phyloP scores from a whole-genome alignment of 2,113 vertebrate species.

The Probosciger aterrimus region DNA sequence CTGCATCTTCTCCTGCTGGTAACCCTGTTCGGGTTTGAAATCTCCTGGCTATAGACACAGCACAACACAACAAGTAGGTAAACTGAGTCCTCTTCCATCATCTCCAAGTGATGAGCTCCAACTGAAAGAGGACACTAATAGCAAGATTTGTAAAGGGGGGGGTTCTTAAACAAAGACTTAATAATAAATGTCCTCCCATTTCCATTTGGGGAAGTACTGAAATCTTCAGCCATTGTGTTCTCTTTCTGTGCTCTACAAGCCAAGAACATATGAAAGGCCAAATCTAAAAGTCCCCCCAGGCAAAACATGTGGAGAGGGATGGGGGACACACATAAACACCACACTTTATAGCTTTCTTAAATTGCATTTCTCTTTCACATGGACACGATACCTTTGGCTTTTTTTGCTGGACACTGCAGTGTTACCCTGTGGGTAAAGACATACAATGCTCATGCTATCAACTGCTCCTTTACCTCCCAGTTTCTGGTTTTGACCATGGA shows the following conservation, averaged over 20 bases:
- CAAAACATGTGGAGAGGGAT: not conserved
- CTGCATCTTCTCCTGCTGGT: not conserved
- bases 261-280: not conserved
- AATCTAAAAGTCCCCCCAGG: not conserved
- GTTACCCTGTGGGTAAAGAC: not conserved
- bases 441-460: not conserved
- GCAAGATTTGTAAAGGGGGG: not conserved
- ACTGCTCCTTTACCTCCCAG: constrained; percentile 15
- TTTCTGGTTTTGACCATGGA: not conserved
- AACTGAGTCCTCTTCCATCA: not conserved
- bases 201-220: not conserved
- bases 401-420: not conserved
- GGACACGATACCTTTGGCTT: not conserved
- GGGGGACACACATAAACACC: not conserved
- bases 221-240: not conserved
- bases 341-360: not conserved
- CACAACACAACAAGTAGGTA: not conserved
- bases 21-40: not conserved
- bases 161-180: not conserved
- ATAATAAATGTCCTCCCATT: not conserved
- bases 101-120: not conserved
- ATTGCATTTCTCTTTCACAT: not conserved
- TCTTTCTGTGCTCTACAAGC: not conserved
- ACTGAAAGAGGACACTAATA: not conserved
- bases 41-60: not conserved